Conservation (phyloP, 2,797 vertebrate species). For the Aselliscus stoliczkanus region DNA sequence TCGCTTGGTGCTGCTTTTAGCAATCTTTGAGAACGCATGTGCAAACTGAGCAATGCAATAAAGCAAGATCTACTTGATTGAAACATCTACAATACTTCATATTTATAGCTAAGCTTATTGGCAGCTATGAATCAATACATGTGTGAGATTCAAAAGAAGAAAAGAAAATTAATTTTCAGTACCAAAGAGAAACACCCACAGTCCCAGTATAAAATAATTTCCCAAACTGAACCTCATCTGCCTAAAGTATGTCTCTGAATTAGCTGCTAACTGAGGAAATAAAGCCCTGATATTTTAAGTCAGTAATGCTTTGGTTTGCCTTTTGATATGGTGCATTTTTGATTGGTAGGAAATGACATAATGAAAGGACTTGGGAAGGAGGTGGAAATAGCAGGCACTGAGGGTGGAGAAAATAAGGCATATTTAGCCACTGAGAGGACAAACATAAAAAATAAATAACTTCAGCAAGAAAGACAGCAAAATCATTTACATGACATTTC, state of each 20-base stretch:
- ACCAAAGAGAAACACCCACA: background rate
- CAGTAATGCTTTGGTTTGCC: background rate
- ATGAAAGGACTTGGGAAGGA: background rate
- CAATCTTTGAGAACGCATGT: background rate
- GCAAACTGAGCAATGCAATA: background rate
- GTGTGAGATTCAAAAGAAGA: background rate
- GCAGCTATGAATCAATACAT: background rate
- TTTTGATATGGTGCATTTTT: background rate
- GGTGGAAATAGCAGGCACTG: background rate
- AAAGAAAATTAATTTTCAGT: background rate
- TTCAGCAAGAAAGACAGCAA: background rate
- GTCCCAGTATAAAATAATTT: background rate
- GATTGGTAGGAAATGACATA: background rate
- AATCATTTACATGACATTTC: background rate
- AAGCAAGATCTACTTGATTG: background rate
- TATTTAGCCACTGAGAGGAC: background rate
- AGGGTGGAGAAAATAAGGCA: background rate
- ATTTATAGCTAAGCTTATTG: background rate
- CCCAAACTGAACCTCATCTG: background rate
- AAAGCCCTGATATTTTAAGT: background rate
- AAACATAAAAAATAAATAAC: background rate
- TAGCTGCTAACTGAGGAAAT: background rate
- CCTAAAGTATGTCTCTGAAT: background rate
- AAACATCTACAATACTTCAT: background rate
- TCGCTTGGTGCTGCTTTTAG: background rate